These are phyloP conservation scores for Drosophila austrosaltans DNA, from an alignment of 2,888 invertebrate species.

Conservation along the genomic window DNA sequence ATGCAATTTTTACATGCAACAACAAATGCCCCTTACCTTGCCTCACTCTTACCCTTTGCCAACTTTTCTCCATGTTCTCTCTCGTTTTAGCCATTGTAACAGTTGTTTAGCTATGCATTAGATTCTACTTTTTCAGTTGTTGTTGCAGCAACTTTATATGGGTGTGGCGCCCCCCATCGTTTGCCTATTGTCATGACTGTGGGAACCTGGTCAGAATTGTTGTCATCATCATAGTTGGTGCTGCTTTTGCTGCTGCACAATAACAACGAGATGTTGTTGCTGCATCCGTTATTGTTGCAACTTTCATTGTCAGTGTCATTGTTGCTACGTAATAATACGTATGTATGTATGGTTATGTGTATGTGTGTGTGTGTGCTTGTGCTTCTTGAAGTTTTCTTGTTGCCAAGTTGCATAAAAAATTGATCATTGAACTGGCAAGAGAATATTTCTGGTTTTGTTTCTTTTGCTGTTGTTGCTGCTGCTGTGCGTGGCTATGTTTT, in stretches of 20 bases:
- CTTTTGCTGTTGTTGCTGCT: neutral
- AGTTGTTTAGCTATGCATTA: slow-evolving; percentile 74
- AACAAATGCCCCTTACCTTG: too few species aligned
- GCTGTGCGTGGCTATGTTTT: slow-evolving; percentile 47
- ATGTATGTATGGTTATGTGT: slow-evolving; percentile 1
- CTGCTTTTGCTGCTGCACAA: slow-evolving; percentile 49
- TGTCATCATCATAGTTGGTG: slow-evolving; percentile 59
- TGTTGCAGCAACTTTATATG: slow-evolving; percentile 46
- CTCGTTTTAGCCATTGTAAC: slow-evolving; percentile 40
- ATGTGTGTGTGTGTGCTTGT: slow-evolving; percentile 30
- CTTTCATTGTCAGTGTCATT: slow-evolving; percentile 78
- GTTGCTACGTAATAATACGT: slow-evolving; percentile 50
- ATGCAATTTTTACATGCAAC: slow-evolving; percentile 52
- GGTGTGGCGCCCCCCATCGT: slow-evolving; percentile 30
- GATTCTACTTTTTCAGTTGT: slow-evolving; percentile 44
- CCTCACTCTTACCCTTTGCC: neutral
- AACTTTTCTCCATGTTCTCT: slow-evolving; percentile 8
- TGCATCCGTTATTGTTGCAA: slow-evolving; percentile 56
- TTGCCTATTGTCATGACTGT: slow-evolving; percentile 33
- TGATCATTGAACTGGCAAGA: slow-evolving; percentile 69
- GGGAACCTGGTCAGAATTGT: slow-evolving; percentile 28
- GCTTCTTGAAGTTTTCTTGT: slow-evolving; percentile 46
- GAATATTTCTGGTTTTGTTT: slow-evolving; percentile 46
- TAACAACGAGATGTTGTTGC: slow-evolving; percentile 43
- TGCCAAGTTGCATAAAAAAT: slow-evolving; percentile 58